These are phyloP conservation scores for Andrena hattorfiana DNA, from an alignment of 2,888 invertebrate genomes.

Conservation along the genomic window DNA sequence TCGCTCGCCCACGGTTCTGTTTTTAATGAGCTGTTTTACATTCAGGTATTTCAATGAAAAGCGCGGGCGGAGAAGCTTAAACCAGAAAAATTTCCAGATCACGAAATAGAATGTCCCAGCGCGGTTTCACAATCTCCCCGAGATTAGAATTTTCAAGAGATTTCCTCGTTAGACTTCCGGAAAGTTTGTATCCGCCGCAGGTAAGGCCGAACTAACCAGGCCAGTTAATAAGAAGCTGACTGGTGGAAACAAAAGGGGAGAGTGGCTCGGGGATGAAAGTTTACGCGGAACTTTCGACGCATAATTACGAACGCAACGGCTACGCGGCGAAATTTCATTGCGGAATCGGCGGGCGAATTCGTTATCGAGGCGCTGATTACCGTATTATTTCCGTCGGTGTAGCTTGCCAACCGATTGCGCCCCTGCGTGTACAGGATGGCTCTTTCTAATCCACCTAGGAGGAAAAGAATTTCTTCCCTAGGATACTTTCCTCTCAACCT, in stretches of 20 bases:
- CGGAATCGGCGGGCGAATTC: slow-evolving; percentile 53
- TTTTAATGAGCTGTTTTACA: not conserved
- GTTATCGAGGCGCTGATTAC: slow-evolving; percentile 53
- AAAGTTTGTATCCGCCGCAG: slow-evolving; percentile 60
- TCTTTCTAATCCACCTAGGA: not conserved
- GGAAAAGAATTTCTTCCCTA: no score
- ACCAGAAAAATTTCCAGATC: not conserved
- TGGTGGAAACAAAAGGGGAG: slow-evolving; percentile 33
- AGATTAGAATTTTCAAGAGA: slow-evolving; percentile 58
- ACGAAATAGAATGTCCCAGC: not conserved
- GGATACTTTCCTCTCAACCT: no score
- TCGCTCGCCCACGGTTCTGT: no score
- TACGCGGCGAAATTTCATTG: slow-evolving; percentile 62
- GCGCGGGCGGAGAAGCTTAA: not conserved
- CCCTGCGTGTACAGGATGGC: not conserved
- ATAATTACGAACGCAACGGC: slow-evolving; percentile 64
- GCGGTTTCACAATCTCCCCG: slow-evolving; percentile 4
- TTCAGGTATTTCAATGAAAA: not conserved
- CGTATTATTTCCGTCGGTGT: slow-evolving; percentile 8
- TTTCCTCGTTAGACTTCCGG: slow-evolving; percentile 50
- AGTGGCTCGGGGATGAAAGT: slow-evolving; percentile 55
- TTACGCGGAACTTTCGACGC: slow-evolving; percentile 63
- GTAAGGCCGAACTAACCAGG: slow-evolving; percentile 58
- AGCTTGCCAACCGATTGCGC: slow-evolving; percentile 10
- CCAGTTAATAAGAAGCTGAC: slow-evolving; percentile 63